Evolutionary conservation across 2,797 vertebrate species (phyloP).

Genomic region (Pseudocheirus occidentalis): DNA sequence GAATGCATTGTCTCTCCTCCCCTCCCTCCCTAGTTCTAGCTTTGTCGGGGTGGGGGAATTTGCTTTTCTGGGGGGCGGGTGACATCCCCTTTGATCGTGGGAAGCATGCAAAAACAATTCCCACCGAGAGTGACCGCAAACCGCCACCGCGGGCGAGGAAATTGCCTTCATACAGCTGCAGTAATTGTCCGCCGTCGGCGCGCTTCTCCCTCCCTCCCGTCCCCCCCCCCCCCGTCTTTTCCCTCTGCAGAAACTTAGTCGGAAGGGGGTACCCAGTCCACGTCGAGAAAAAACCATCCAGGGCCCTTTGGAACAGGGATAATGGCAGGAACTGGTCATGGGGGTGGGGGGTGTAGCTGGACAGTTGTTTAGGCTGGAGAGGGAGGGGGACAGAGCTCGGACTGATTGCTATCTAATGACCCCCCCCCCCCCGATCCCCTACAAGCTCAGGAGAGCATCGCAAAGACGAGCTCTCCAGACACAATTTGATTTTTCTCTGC

Average conservation of each 20-base stretch:
- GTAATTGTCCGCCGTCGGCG: neutral
- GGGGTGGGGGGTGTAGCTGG: neutral
- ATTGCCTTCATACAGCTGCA: neutral
- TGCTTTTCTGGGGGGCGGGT: neutral
- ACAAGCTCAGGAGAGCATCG: neutral
- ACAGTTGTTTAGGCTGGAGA: neutral
- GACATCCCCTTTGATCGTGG: neutral
- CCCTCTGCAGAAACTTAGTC: neutral
- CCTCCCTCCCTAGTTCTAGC: neutral
- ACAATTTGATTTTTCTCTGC: neutral
- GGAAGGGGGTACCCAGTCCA: neutral
- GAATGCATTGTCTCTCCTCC: neutral
- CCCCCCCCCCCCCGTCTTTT: neutral
- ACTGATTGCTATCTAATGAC: neutral
- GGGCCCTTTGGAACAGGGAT: neutral
- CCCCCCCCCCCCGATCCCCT: too few relatives aligned
- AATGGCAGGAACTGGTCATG: neutral
- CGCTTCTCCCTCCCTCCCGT: neutral
- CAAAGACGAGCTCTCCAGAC: neutral
- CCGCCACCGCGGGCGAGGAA: neutral
- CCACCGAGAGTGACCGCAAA: neutral
- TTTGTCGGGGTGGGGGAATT: neutral
- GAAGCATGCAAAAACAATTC: neutral
- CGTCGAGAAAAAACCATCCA: neutral
- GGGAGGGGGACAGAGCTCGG: too few relatives aligned